Percentiles rank a stretch among this genome's conserved stretches.
Conservation (phyloP, 2,113 vertebrate genomes). For the Tretioscincus oriximinensis region DNA sequence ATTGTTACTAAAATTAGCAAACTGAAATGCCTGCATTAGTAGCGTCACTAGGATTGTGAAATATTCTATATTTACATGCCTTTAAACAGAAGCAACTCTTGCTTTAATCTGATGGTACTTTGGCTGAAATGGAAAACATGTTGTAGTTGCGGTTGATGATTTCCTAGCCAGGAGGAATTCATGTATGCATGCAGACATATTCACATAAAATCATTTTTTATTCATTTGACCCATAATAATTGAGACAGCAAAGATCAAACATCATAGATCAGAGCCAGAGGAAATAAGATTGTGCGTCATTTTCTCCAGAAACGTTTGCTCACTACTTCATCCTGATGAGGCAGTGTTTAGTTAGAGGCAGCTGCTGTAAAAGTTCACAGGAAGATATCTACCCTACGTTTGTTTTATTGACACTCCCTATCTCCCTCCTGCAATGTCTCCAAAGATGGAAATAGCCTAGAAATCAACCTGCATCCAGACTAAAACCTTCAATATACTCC, state of each 20-base stretch:
- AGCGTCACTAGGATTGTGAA: background rate
- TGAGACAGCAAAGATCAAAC: too few species aligned
- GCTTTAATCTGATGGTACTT: background rate
- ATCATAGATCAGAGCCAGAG: too few species aligned
- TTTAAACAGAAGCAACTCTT: background rate
- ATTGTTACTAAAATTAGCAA: slow-evolving; percentile 3
- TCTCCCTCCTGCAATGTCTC: too few species aligned
- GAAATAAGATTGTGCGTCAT: background rate
- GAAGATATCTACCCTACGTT: too few species aligned
- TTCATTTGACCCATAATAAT: background rate
- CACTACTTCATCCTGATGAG: background rate
- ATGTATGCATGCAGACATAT: background rate
- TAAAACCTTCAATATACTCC: too few species aligned
- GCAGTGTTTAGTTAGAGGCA: too few species aligned
- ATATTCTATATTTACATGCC: background rate
- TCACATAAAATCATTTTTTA: background rate
- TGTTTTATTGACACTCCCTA: too few species aligned
- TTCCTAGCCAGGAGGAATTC: background rate
- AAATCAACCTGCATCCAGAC: too few species aligned
- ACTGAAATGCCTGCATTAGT: background rate
- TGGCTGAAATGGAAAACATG: background rate
- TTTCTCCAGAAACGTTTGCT: background rate
- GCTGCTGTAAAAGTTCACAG: too few species aligned
- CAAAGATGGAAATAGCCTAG: too few species aligned
- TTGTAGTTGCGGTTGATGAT: background rate